Conservation (phyloP, 2,888 invertebrate species). For the Flexamia atlantica region DNA sequence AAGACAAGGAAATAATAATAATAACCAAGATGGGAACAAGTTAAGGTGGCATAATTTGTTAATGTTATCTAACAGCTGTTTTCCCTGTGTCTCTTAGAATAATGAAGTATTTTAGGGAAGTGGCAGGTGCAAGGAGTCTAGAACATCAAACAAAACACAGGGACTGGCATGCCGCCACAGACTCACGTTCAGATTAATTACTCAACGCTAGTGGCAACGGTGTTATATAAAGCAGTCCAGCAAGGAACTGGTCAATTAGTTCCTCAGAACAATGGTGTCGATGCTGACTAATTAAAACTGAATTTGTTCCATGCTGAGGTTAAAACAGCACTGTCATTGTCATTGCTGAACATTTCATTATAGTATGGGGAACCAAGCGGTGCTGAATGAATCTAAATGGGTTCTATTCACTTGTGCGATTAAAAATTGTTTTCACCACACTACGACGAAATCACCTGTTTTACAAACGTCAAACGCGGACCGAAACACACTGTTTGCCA, state of each 20-base stretch:
- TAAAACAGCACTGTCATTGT: constrained; percentile 36
- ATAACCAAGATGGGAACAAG: neutral
- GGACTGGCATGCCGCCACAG: constrained; percentile 17
- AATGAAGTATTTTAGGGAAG: constrained; percentile 47
- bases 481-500: no score
- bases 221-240: constrained; percentile 1
- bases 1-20: neutral
- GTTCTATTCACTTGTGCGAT: no score
- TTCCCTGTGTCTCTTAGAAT: constrained; percentile 18
- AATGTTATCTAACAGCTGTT: constrained; percentile 21
- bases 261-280: constrained; percentile 37
- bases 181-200: constrained; percentile 15
- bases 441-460: no score
- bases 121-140: constrained; percentile 40
- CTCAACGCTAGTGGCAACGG: neutral
- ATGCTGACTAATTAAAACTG: constrained; percentile 28
- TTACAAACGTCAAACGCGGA: no score
- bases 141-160: constrained; percentile 27
- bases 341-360: constrained; percentile 1
- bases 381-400: constrained; percentile 1
- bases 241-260: constrained; percentile 18
- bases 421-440: no score
- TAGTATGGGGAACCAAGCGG: neutral
- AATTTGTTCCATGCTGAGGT: constrained; percentile 16
- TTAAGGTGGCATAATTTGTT: neutral